Percentiles rank a stretch among this genome's conserved stretches.
Conservation (phyloP, 2,113 vertebrate species). For the Atlantisia rogersi region DNA sequence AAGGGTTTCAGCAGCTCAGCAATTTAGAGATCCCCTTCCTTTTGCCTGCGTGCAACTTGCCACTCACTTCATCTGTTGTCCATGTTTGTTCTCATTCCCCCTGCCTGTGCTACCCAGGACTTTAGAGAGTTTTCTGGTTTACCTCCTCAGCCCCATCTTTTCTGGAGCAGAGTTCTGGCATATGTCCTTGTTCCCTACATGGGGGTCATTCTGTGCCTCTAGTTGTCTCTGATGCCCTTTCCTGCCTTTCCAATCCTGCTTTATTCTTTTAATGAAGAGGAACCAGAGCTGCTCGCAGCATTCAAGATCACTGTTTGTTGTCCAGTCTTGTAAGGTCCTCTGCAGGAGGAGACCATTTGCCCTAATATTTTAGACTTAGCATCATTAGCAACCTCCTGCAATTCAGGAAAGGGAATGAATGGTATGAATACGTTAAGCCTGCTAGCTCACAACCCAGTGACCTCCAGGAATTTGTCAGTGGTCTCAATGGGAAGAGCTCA, state of each 20-base stretch:
- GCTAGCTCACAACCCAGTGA: neutral
- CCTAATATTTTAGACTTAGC: neutral
- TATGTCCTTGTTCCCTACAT: accelerated
- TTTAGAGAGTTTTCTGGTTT: neutral
- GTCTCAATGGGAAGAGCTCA: neutral
- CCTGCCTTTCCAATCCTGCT: neutral
- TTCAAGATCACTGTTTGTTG: neutral
- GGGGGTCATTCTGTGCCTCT: neutral
- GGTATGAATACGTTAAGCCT: neutral
- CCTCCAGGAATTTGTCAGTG: neutral
- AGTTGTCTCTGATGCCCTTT: neutral
- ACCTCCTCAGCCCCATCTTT: neutral
- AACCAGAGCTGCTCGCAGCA: neutral
- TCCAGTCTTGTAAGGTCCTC: neutral
- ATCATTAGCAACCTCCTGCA: neutral
- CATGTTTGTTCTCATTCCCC: neutral
- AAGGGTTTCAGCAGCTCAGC: neutral
- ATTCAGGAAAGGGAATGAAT: neutral
- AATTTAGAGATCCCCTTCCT: neutral
- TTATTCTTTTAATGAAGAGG: neutral
- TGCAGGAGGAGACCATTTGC: neutral
- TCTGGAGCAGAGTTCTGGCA: neutral
- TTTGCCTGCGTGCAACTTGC: neutral
- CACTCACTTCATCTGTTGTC: neutral
- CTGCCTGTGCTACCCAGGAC: neutral